These are phyloP conservation scores for Trileptium ribeirensis DNA, from an alignment of 2,888 invertebrate species.

Conservation along the genomic window DNA sequence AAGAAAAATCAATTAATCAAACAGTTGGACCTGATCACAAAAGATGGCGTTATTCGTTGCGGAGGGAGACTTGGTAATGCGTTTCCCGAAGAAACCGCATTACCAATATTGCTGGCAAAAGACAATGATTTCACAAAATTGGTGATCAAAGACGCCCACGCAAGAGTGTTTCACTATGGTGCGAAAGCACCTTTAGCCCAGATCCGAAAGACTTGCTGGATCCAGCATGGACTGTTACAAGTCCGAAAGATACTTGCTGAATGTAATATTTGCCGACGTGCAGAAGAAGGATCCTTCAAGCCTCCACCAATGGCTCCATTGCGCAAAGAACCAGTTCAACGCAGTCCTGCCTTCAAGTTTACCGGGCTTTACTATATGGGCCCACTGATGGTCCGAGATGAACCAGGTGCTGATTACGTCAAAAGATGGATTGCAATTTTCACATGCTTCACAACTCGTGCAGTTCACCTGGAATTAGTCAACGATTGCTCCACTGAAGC, in stretches of 20 bases:
- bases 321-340: neutral
- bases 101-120: neutral
- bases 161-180: neutral
- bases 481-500: neutral
- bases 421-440: neutral
- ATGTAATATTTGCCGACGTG: neutral
- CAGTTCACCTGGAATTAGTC: conserved; percentile 4
- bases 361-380: conserved; percentile 51
- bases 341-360: conserved; percentile 21
- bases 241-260: neutral
- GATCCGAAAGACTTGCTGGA: neutral
- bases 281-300: neutral
- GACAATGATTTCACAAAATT: neutral
- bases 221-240: neutral
- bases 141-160: neutral
- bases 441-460: neutral
- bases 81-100: neutral
- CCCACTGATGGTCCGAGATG: conserved; percentile 44
- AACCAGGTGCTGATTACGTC: conserved; percentile 34
- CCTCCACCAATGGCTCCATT: neutral
- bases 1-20: neutral
- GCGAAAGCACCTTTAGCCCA: neutral
- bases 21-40: neutral
- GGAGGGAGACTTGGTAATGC: neutral
- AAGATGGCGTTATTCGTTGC: neutral